Evolutionary conservation across 1,140 invertebrate species (phyloP).

Genomic region (Nasonia longicornis): DNA sequence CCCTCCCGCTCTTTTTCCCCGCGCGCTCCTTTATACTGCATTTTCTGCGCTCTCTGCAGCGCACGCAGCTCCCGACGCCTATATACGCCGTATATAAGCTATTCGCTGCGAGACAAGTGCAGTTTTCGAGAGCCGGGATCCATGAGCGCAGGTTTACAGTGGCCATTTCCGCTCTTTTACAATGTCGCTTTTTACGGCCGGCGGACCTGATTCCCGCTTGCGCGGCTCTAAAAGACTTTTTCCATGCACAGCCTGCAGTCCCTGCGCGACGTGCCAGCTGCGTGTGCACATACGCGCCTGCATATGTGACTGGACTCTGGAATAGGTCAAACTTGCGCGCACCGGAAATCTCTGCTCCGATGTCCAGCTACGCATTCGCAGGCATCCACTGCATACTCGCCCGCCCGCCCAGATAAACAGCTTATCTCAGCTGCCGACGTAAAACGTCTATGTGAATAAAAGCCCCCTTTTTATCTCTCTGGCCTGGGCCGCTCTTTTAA

Average conservation of each 20-base stretch:
- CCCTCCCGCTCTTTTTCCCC: background rate
- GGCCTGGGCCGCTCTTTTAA: background rate
- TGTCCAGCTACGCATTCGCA: no score
- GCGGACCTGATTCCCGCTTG: constrained; percentile 3
- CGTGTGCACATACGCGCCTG: background rate
- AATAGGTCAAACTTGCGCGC: constrained; percentile 19
- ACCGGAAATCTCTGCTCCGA: no score
- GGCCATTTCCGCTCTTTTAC: constrained; percentile 57
- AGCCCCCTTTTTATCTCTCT: constrained; percentile 31
- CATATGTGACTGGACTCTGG: constrained; percentile 6
- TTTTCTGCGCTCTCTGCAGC: background rate
- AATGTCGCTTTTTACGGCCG: constrained; percentile 60
- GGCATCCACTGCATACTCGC: background rate
- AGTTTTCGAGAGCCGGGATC: constrained; percentile 20
- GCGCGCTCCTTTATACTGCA: background rate
- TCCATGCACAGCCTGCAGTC: no score
- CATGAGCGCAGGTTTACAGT: constrained; percentile 51
- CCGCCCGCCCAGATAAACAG: constrained; percentile 28
- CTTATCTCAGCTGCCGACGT: constrained; percentile 31
- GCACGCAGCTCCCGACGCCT: background rate
- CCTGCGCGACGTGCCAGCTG: no score
- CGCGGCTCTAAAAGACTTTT: constrained; percentile 32
- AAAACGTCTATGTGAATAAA: constrained; percentile 40
- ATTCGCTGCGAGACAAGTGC: constrained; percentile 2
- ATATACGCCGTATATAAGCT: background rate